Percentiles rank a stretch among this genome's conserved stretches.
phyloP scores from a whole-genome alignment of 2,888 invertebrate species.

The Caenorhabditis angaria region DNA sequence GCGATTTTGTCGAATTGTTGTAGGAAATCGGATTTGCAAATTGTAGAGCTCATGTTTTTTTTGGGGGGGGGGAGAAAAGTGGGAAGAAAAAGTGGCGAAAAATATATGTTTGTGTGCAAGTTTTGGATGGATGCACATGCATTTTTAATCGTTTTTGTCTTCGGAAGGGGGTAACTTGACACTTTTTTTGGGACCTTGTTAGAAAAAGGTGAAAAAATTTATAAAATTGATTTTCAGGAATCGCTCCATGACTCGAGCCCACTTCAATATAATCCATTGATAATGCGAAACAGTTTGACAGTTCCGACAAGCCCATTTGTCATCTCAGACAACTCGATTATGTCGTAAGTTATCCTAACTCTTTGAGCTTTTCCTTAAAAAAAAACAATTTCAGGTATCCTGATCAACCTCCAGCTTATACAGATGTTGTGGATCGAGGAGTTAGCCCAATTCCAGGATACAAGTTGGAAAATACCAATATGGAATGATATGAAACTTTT shows the following conservation, averaged over 20 bases:
- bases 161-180: too few relatives aligned
- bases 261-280: constrained; percentile 14
- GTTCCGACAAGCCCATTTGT: constrained; percentile 33
- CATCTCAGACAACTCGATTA: constrained; percentile 31
- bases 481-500: too few relatives aligned
- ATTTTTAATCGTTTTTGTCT: constrained; percentile 2
- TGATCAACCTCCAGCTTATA: constrained; percentile 42
- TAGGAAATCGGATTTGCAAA: neutral
- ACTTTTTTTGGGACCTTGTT: neutral
- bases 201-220: neutral
- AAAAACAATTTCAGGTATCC: constrained; percentile 14
- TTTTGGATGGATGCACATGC: constrained; percentile 4
- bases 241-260: neutral
- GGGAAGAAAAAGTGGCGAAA: neutral
- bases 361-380: neutral
- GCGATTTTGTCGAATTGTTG: constrained; percentile 6
- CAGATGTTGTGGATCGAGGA: constrained; percentile 30
- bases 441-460: constrained; percentile 28
- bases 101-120: neutral
- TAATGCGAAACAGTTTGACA: constrained; percentile 26
- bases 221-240: neutral
- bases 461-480: constrained; percentile 14
- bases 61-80: too few relatives aligned
- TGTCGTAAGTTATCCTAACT: constrained; percentile 14
- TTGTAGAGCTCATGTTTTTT: neutral